Conservation (phyloP, 53 echinoderm and acorn worm species). For the Hippasteria phrygiana region DNA sequence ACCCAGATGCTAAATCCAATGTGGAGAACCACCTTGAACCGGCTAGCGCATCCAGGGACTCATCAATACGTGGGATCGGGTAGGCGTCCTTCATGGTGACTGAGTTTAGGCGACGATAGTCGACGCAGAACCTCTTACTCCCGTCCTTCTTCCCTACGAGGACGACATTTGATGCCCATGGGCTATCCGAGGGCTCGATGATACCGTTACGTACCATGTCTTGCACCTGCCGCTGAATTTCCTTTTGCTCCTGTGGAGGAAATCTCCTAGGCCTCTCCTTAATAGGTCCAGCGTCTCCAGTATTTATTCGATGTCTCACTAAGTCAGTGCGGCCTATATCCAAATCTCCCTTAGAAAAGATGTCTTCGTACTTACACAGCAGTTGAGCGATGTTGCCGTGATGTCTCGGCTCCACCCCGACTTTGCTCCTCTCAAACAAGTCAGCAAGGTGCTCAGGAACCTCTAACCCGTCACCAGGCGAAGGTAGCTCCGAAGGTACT, state of each 20-base stretch:
- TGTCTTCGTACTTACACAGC: conserved; percentile 44
- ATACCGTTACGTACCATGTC: neutral
- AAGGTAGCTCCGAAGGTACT: neutral
- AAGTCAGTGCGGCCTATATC: conserved; percentile 65
- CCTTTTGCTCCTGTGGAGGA: conserved; percentile 13
- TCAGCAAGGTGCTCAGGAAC: conserved; percentile 54
- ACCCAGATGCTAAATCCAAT: conserved; percentile 51
- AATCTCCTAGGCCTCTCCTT: conserved; percentile 51
- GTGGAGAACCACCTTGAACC: conserved; percentile 57
- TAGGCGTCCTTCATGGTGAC: conserved; percentile 42
- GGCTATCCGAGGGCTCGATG: conserved; percentile 16
- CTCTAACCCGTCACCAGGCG: neutral
- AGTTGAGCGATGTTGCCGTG: conserved; percentile 51
- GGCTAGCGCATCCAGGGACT: conserved; percentile 7
- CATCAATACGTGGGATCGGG: conserved; percentile 20
- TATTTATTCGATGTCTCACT: conserved; percentile 61
- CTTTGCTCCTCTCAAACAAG: conserved; percentile 40
- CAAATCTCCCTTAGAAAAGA: conserved; percentile 34
- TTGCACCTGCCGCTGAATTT: conserved; percentile 11
- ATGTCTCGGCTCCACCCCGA: conserved; percentile 4
- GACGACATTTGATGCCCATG: conserved; percentile 34
- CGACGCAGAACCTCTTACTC: conserved; percentile 26
- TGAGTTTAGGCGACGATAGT: conserved; percentile 24
- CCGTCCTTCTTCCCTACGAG: conserved; percentile 30
- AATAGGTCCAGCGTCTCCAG: conserved; percentile 49